Evolutionary conservation across 2,113 vertebrate genomes (phyloP).

Genomic region (Varanus komodoensis): DNA sequence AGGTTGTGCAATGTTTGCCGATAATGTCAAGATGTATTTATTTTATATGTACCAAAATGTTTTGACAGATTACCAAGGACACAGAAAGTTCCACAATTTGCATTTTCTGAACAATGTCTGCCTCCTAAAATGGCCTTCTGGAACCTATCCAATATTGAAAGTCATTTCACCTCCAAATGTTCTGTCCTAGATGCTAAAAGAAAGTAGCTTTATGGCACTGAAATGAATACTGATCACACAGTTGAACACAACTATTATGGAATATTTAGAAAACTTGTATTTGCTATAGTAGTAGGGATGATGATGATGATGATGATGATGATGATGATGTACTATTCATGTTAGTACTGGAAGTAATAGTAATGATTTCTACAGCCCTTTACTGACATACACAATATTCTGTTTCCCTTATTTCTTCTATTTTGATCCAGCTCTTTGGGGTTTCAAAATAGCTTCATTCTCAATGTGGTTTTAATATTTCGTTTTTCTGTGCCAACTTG

Average conservation of each 20-base stretch:
- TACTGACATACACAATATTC: not conserved
- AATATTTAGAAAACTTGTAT: not conserved
- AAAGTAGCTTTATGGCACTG: not conserved
- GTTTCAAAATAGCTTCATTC: not conserved
- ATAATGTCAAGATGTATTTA: not conserved
- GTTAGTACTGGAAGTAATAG: not conserved
- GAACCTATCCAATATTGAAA: not conserved
- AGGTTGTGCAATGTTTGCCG: not conserved
- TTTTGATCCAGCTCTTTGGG: not conserved
- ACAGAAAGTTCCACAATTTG: conserved; percentile 2
- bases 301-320: not conserved
- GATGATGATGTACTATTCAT: not conserved
- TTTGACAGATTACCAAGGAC: not conserved
- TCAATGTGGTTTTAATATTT: not conserved
- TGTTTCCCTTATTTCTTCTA: not conserved
- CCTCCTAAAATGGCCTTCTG: not conserved
- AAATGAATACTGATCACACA: not conserved
- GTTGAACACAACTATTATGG: not conserved
- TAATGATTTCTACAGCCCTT: not conserved
- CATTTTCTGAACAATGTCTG: not conserved
- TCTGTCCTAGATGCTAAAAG: not conserved
- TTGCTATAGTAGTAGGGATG: not conserved
- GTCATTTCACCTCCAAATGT: not conserved
- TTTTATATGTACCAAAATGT: not conserved
- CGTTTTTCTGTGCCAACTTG: not conserved